Base-by-base conservation (phyloP, 2,797 vertebrate genomes). In the Acrossocheilus wenchowensis region DNA sequence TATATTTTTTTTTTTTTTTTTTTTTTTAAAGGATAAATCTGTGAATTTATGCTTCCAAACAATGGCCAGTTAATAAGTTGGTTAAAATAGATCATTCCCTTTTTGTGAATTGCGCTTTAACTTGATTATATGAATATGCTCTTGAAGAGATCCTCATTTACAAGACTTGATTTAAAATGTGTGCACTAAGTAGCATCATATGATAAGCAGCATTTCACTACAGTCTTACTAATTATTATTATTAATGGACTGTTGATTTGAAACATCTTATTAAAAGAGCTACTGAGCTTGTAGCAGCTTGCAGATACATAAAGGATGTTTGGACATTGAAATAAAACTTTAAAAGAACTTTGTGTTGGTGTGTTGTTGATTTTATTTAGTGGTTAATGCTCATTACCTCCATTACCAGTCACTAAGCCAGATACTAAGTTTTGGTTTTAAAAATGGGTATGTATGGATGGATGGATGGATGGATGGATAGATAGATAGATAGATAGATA, bases 41-140 rank as follows among this genome's bases (percentile, higher is more conserved):
- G 4, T 78, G 34, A 57, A 60, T 26, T 2, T 41, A 8, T 21
- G 30, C 34, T 60, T 60, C 34, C 75, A 60, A 41, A 39, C 11
- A 30, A 19, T 54, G 66, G 1, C 15, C 3, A 68, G 21, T 26
- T 50, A 50, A 11, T 11, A 34, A 34, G 17, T 75, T 34, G 21
- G 15, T 69, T 69, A 21, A 68, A 23, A 36, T 23, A n/a, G 8
- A 57, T 54, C 23, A 73, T 73, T 82, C 30, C 34, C 15, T 12
- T 72, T 54, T 41, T 72, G 15, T 26, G 3, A 72, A 82, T 72
- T 73, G 50, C 69, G 30, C 82, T 74, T 75, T 48, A 45, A 43
- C 50, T 11, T 21, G 0, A 60, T 23, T 41, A 5, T 8, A 41
- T 36, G 19, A 34, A 66, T 66, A 81, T 43, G 66, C 34, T 54